Evolutionary conservation across 1,140 invertebrate genomes (phyloP).

Genomic region (Anthonomus grandis): DNA sequence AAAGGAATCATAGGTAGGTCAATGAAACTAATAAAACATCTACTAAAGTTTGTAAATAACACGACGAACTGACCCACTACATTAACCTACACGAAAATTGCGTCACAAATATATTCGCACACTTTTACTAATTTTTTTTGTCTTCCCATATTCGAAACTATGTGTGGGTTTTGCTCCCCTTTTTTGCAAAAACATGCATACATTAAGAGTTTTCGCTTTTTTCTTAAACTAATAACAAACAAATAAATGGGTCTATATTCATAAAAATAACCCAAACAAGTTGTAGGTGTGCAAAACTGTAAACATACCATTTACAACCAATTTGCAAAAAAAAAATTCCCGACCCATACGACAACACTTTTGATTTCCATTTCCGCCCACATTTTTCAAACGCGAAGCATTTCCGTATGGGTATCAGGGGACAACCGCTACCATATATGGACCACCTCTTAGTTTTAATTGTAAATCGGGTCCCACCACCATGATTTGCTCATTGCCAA

Average conservation of each 20-base stretch:
- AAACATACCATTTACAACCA: too few relatives aligned
- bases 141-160: constrained; percentile 7
- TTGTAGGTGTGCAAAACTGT: too few relatives aligned
- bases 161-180: constrained; percentile 18
- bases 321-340: too few relatives aligned
- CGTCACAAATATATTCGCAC: constrained; percentile 6
- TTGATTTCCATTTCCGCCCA: constrained; percentile 23
- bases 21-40: too few relatives aligned
- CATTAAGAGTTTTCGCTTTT: not conserved
- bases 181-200: constrained; percentile 9
- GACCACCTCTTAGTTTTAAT: constrained; percentile 9
- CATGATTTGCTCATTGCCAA: constrained; percentile 16
- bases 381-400: constrained; percentile 22
- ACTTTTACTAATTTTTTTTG: constrained; percentile 10
- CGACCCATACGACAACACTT: too few relatives aligned
- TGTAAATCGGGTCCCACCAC: constrained; percentile 10
- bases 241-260: too few relatives aligned
- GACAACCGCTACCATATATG: constrained; percentile 28
- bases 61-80: too few relatives aligned
- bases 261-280: too few relatives aligned
- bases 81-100: constrained; percentile 13
- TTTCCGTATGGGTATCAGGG: constrained; percentile 19
- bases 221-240: too few relatives aligned
- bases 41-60: too few relatives aligned
- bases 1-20: too few relatives aligned